Evolutionary conservation across 1,140 invertebrate species (phyloP).

Genomic region (Arion vulgaris): DNA sequence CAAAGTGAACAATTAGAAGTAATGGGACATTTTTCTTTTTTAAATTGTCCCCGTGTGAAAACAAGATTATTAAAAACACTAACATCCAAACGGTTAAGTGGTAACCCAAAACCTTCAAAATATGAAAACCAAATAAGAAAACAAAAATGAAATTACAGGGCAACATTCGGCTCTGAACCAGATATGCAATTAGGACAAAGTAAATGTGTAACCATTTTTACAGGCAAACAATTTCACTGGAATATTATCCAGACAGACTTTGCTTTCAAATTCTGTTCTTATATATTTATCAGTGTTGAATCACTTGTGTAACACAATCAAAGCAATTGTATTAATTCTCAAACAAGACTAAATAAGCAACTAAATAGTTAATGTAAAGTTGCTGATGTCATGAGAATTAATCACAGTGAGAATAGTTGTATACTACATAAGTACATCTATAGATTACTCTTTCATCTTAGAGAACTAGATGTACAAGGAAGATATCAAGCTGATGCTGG

Average conservation of each 20-base stretch:
- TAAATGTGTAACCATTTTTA: neutral
- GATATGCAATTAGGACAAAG: constrained; percentile 20
- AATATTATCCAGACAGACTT: too few species aligned
- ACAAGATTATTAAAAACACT: neutral
- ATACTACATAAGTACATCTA: neutral
- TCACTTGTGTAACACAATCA: neutral
- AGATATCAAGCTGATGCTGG: neutral
- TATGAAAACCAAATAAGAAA: neutral
- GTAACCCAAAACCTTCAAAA: neutral
- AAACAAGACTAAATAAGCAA: neutral
- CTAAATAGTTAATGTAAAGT: too few species aligned
- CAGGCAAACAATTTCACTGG: neutral
- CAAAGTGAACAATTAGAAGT: neutral
- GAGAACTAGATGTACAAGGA: neutral
- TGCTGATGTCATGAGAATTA: too few species aligned
- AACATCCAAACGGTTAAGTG: constrained; percentile 1
- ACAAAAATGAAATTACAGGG: constrained; percentile 23
- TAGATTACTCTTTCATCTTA: neutral
- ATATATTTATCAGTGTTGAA: too few species aligned
- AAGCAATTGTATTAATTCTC: neutral
- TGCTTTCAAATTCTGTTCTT: too few species aligned
- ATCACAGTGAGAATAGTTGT: neutral
- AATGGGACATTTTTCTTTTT: neutral
- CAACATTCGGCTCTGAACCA: constrained; percentile 41
- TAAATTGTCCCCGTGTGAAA: too few species aligned